phyloP scores from a whole-genome alignment of 2,113 vertebrate genomes.

The Tretioscincus oriximinensis region DNA sequence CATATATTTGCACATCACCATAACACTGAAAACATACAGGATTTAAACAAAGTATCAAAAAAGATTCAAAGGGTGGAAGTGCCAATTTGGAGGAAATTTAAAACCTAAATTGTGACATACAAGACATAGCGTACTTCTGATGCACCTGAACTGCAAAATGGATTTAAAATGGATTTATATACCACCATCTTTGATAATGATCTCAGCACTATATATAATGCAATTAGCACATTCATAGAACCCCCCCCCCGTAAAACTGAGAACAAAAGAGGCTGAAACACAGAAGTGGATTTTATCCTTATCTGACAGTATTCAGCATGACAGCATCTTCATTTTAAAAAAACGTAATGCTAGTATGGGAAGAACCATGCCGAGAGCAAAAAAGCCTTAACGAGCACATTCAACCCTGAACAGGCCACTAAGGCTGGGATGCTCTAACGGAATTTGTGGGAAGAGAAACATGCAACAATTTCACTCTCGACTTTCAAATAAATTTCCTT shows the following conservation, averaged over 20 bases:
- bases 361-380: neutral
- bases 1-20: neutral
- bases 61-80: neutral
- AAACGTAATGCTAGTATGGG: neutral
- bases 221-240: neutral
- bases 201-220: too few species aligned
- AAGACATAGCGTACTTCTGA: neutral
- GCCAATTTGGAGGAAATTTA: neutral
- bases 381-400: neutral
- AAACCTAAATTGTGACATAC: neutral
- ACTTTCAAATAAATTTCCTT: neutral
- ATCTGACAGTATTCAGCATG: neutral
- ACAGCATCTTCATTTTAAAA: neutral
- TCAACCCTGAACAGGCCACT: neutral
- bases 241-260: too few species aligned
- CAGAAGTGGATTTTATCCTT: neutral
- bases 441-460: constrained; percentile 13
- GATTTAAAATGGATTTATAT: neutral
- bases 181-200: too few species aligned
- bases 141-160: neutral
- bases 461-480: neutral
- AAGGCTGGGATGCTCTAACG: neutral
- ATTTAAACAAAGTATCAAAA: neutral
- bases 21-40: neutral
- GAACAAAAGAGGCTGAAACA: neutral